A percentile compares a stretch with the other conserved stretches of the same genome.
These are phyloP conservation scores for Drosophila subsilvestris DNA, from an alignment of 2,888 invertebrate genomes.

Conservation along the genomic window DNA sequence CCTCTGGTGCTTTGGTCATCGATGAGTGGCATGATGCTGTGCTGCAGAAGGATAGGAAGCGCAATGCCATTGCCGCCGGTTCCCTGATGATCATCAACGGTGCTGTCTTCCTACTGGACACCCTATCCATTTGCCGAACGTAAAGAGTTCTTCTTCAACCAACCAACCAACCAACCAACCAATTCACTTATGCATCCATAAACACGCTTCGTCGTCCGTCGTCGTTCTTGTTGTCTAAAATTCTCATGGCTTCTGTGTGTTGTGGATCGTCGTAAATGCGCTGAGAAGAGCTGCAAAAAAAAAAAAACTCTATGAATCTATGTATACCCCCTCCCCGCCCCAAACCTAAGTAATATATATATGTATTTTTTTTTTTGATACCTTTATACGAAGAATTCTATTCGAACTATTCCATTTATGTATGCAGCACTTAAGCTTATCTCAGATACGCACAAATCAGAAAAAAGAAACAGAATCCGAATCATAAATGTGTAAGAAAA, in stretches of 20 bases:
- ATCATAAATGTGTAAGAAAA: neutral
- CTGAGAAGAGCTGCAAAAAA: slow-evolving; percentile 32
- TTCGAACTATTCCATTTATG: slow-evolving; percentile 26
- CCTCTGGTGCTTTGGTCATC: slow-evolving; percentile 82
- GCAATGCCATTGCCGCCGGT: slow-evolving; percentile 81
- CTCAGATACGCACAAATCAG: slow-evolving; percentile 53
- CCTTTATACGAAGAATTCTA: too few relatives aligned
- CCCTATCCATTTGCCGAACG: slow-evolving; percentile 82
- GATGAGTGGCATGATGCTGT: slow-evolving; percentile 80
- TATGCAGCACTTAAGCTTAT: slow-evolving; percentile 57
- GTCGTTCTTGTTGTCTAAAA: neutral
- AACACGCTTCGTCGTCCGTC: neutral
- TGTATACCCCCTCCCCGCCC: slow-evolving; percentile 13
- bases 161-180: neutral
- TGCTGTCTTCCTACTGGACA: slow-evolving; percentile 81
- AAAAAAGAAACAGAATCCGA: neutral
- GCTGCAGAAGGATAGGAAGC: slow-evolving; percentile 75
- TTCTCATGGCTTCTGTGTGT: slow-evolving; percentile 60
- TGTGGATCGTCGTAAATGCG: slow-evolving; percentile 28
- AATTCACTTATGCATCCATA: neutral
- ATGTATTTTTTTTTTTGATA: slow-evolving; percentile 22
- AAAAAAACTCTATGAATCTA: slow-evolving; percentile 47
- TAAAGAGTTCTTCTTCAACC: slow-evolving; percentile 62
- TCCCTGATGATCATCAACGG: slow-evolving; percentile 83
- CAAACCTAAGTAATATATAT: too few relatives aligned